Percentiles rank a stretch among this genome's conserved stretches.
phyloP scores from a whole-genome alignment of 2,113 vertebrate genomes.

The Pteropus alecto region DNA sequence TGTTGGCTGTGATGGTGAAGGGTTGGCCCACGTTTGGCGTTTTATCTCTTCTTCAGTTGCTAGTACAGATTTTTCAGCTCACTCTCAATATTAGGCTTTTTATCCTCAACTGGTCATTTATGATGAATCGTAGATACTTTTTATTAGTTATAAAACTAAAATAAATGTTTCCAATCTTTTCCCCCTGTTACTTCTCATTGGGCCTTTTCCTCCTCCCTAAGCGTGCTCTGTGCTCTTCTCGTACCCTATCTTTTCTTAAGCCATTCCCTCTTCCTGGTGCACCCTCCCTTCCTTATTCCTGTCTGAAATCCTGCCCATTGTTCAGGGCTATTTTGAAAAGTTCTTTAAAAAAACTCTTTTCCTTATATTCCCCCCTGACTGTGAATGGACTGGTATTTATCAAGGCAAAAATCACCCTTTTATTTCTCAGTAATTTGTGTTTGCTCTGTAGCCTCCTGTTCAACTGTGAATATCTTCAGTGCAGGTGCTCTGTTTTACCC shows the following conservation, averaged over 20 bases:
- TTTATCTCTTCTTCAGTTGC: neutral
- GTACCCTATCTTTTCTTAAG: neutral
- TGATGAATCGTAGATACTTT: neutral
- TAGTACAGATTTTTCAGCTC: neutral
- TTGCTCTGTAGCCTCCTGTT: conserved; percentile 3
- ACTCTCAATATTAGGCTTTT: neutral
- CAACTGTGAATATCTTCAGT: neutral
- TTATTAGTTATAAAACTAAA: neutral
- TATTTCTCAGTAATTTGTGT: conserved; percentile 48
- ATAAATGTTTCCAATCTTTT: neutral
- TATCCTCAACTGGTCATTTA: neutral
- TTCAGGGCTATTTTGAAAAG: neutral
- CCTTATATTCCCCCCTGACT: neutral
- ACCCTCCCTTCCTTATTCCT: neutral
- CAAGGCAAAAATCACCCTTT: conserved; percentile 23
- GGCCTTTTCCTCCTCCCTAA: neutral
- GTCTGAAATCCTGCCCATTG: neutral
- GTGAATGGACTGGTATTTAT: conserved; percentile 7
- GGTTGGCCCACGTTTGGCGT: neutral
- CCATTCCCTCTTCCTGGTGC: neutral
- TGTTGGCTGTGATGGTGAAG: neutral
- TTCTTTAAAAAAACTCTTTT: conserved; percentile 11
- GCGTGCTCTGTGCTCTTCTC: neutral
- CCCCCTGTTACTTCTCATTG: neutral
- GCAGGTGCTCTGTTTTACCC: neutral